Percentiles rank a stretch among this genome's conserved stretches.
phyloP scores from a whole-genome alignment of 2,888 invertebrate genomes.

The Mactromeris polynyma region DNA sequence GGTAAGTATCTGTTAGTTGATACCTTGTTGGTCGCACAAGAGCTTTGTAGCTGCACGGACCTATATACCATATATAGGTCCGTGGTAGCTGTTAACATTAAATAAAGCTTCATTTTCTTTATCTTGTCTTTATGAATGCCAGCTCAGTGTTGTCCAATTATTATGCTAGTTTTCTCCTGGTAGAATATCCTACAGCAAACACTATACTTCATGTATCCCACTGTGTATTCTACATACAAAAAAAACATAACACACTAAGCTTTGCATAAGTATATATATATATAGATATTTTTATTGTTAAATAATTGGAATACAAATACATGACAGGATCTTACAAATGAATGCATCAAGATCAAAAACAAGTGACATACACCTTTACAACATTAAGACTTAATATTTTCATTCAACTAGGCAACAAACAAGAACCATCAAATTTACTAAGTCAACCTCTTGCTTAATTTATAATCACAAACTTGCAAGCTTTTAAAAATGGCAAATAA shows the following conservation, averaged over 20 bases:
- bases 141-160: too few relatives aligned
- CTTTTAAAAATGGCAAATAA: background rate
- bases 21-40: too few relatives aligned
- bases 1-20: too few relatives aligned
- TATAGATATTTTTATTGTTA: conserved; percentile 46
- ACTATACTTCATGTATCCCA: too few relatives aligned
- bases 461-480: background rate
- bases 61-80: too few relatives aligned
- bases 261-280: conserved; percentile 28
- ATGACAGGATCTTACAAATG: conserved; percentile 4
- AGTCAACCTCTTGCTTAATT: background rate
- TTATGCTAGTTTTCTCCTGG: too few relatives aligned
- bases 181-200: too few relatives aligned
- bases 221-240: too few relatives aligned
- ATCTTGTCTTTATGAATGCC: too few relatives aligned
- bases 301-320: conserved; percentile 46
- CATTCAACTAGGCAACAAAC: background rate
- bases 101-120: too few relatives aligned
- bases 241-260: background rate
- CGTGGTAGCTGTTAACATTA: too few relatives aligned
- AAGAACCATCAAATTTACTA: background rate
- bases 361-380: background rate
- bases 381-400: background rate
- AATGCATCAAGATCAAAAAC: conserved; percentile 5
- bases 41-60: too few relatives aligned